Conservation (phyloP, 2,888 invertebrate species). For the Lasius fuliginosus region DNA sequence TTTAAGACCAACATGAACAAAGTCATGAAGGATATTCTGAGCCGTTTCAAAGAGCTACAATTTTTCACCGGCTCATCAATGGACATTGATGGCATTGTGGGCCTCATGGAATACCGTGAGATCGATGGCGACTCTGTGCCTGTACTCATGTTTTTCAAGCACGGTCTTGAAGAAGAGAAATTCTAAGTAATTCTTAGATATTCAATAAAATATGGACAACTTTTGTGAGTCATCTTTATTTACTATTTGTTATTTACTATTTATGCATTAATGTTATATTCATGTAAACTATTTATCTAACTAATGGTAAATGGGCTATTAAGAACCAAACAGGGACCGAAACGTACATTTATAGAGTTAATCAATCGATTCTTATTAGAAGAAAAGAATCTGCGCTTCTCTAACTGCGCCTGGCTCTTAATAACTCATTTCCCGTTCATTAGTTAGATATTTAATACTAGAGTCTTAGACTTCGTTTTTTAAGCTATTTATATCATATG, state of each 20-base stretch:
- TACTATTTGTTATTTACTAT: constrained; percentile 8
- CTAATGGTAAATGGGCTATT: too few relatives aligned
- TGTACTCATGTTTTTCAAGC: constrained; percentile 98
- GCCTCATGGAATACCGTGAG: constrained; percentile 97
- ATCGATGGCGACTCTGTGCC: constrained; percentile 94
- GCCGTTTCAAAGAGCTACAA: constrained; percentile 96
- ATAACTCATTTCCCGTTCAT: too few relatives aligned
- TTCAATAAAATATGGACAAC: constrained; percentile 82
- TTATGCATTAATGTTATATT: not conserved
- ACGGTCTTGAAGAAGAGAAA: constrained; percentile 98
- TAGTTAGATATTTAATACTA: too few relatives aligned
- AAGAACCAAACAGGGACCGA: too few relatives aligned
- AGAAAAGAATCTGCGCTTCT: too few relatives aligned
- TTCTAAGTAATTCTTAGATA: constrained; percentile 89
- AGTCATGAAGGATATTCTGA: constrained; percentile 96
- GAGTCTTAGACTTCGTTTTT: too few relatives aligned
- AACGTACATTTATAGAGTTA: too few relatives aligned
- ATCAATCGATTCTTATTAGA: too few relatives aligned
- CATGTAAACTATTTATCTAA: not conserved
- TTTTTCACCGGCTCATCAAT: constrained; percentile 97
- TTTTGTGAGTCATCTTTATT: constrained; percentile 81
- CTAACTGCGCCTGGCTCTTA: too few relatives aligned
- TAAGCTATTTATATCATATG: not conserved
- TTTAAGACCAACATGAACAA: constrained; percentile 97
- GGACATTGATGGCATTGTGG: constrained; percentile 98